Evolutionary conservation across 2,113 vertebrate genomes (phyloP), one percentile per base, ranked within the genome.

Genomic region (Axis porcinus): DNA sequence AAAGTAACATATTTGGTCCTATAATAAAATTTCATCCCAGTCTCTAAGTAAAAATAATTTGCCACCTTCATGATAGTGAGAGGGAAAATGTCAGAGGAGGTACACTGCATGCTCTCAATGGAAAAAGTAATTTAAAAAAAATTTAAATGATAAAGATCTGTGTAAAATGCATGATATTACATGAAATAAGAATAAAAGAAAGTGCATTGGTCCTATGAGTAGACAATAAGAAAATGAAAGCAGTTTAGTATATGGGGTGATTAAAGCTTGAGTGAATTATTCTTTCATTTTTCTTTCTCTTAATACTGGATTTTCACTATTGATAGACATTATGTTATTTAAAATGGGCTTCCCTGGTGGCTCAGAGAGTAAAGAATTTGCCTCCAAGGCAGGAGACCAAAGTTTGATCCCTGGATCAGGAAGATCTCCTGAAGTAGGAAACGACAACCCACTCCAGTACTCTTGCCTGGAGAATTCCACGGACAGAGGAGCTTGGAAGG

Each of bases 31-130:
- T 93, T 97, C 62, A 95, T 94, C 93, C 86, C 86, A 96, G 83
- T 95, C 45, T 64, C 92, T 97, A 97, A 95, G 94, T 94, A 98
- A 98, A 98, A 97, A 98, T 97, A 94, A 98, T 97, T 97, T 97
- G 79, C 76, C 92, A 98, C n/a, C 91, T 97, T 95, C 43, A 81
- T 81, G 78, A 94, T 67, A 93, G 25, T 93, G 86, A 97, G 85
- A 97, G 52, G 78, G 15, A 95, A 94, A 95, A 97, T 93, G 96
- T 95, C 96, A 97, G 58, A 93, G 40, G 94, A 91, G 83, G n/a
- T 57, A 55, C 10, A 79, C 28, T 57, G 21, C 19, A 93, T 89
- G n/a, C 21, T 97, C 9, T 97, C 74, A 97, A 79, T 67, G 55
- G 60, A 64, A 91, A 96, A 98, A 95, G 33, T 36, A 62, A 84